Evolutionary conservation across 2,888 invertebrate genomes (phyloP), one percentile per base, ranked within the genome.

Genomic region (Agriopis marginaria): DNA sequence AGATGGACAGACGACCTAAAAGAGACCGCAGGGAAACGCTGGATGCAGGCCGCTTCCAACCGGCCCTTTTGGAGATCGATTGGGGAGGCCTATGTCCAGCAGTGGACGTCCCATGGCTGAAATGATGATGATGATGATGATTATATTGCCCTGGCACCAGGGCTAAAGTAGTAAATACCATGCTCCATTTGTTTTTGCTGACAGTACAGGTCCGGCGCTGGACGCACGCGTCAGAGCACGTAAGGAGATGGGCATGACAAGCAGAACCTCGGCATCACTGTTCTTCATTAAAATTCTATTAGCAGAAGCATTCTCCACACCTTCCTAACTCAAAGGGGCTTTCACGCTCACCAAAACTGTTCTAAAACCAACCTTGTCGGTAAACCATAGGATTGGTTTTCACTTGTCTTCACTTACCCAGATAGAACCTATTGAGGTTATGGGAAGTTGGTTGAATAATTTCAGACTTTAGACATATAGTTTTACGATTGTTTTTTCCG

Each of bases 281-380:
- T 92, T 91, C 91, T 94, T 94, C 93, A 93, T 94, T 93, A 94
- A 93, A 92, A 92, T 92, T 93, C 93, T 94, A 94, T 93, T 94
- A 94, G 89, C 92, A 86, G 92, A 91, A 92, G 93, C 93, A 92
- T 93, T 93, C 93, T 91, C 87, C 84, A 81, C 78, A 83, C 79
- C 78, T 68, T 56, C 58, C 71, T 62, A 59, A 56, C n/a, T 42
- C 56, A 49, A 49, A 68, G 49, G 71, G 66, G 60, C 69, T 66
- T 71, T 70, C 50, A 71, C 50, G 70, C 54, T 62, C n/a, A 0
- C 32, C 61, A 63, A 12, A 3, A 66, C 44, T 73, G 78, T 54
- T 32, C 51, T 42, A 83, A 82, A 79, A 71, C 49, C n/a, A 32
- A 79, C 76, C 63, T 68, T 82, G 81, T 42, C 0, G 0, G 0